phyloP scores from a whole-genome alignment of 2,888 invertebrate genomes.

The Cremastinae sp. region DNA sequence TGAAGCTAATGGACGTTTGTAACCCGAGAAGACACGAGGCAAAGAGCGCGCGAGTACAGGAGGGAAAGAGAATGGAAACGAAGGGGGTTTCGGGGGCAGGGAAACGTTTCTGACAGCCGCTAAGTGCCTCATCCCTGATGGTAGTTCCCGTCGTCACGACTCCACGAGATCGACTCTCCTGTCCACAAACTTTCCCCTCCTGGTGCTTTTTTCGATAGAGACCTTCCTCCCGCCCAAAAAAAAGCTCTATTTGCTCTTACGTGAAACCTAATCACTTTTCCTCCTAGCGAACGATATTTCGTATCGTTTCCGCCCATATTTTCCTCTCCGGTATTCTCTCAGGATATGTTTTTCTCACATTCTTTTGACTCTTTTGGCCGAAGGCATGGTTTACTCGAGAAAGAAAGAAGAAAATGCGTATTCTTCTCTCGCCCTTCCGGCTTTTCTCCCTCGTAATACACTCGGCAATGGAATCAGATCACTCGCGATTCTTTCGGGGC shows the following conservation, averaged over 20 bases:
- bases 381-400: conserved; percentile 42
- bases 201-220: conserved; percentile 14
- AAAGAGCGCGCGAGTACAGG: conserved; percentile 62
- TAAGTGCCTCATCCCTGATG: conserved; percentile 74
- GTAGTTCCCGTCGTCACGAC: conserved; percentile 39
- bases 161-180: conserved; percentile 32
- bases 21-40: conserved; percentile 74
- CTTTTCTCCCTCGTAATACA: conserved; percentile 49
- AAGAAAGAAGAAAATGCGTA: conserved; percentile 26
- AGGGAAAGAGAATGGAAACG: conserved; percentile 72
- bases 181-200: conserved; percentile 22
- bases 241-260: conserved; percentile 62
- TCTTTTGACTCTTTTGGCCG: conserved; percentile 6
- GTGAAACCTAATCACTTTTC: conserved; percentile 77
- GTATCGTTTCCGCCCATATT: conserved; percentile 61
- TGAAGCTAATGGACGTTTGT: conserved; percentile 79
- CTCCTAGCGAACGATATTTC: conserved; percentile 71
- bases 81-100: conserved; percentile 68
- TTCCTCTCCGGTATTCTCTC: neutral
- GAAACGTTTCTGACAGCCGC: conserved; percentile 76
- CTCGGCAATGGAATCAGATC: conserved; percentile 65
- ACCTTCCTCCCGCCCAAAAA: conserved; percentile 22
- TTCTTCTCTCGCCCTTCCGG: conserved; percentile 29
- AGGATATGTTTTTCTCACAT: neutral
- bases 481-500: conserved; percentile 62